Base-by-base conservation (phyloP, 35 echinoderm and acorn worm species). In the Holothuria glaberrima region DNA sequence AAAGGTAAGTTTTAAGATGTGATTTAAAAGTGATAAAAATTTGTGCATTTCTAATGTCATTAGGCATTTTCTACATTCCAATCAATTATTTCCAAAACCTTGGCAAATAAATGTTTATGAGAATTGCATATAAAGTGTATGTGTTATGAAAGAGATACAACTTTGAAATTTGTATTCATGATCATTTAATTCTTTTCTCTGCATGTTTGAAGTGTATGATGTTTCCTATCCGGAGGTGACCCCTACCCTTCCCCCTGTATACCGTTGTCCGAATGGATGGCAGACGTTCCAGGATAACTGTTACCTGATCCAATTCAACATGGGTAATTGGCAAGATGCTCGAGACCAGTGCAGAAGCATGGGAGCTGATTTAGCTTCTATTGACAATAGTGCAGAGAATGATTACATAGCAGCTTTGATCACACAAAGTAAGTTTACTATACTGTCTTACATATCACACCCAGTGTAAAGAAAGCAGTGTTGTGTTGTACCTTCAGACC, bases 321-420 rank as follows among this genome's bases (percentile, higher is more conserved):
- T 41, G 28, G 89, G 76, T 19, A 83, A 82, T 30, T 94, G 89
- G 89, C 17, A 32, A 21, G 56, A 92, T 20, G 89, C 95, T 17
- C 17, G 59, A 18, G 68, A 69, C 18, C 72, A 89, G 34, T 97
- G 95, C 63, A 57, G 88, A 26, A 59, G 41, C 20, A 65, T 87
- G 68, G 76, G 95, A 34, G 92, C 63, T 5, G 89, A 97, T 50
- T 27, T 97, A 34, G 92, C 90, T 10, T 93, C 95, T 14, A 97
- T 97, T 72, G 89, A 92, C 71, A 86, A 86, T 31, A 79, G 34
- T 63, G 84, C 91, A 64, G 95, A 97, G 31, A 97, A 97, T 59
- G 78, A 90, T 64, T 97, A 75, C 33, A 59, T 97, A 9, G 72
- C 84, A 17, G 74, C 87, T 75, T 63, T 92, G 52, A 56, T 84